A percentile compares a stretch with the other conserved stretches of the same genome.
Evolutionary conservation across 2,888 invertebrate genomes (phyloP).

Genomic region (Pristionchus mayeri): DNA sequence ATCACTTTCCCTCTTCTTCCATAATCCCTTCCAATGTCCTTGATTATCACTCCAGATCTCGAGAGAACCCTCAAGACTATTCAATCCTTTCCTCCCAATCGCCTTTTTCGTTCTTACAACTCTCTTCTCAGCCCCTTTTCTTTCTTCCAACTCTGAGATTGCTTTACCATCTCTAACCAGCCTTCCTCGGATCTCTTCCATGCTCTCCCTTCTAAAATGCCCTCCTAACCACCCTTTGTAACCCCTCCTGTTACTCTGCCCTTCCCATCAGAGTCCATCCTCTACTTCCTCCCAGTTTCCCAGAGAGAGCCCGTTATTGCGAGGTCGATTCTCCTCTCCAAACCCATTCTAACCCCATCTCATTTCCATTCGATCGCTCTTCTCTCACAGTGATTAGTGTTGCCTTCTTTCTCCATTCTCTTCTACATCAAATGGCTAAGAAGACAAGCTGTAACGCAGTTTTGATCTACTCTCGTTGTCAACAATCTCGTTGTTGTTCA

Average conservation of each 20-base stretch:
- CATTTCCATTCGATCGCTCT: slow-evolving; percentile 18
- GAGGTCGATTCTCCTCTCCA: not conserved
- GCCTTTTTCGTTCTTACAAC: too few relatives aligned
- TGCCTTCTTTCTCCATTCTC: not conserved
- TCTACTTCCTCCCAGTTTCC: not conserved
- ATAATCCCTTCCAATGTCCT: not conserved
- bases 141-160: not conserved
- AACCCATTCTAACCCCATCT: slow-evolving; percentile 32
- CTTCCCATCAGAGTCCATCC: not conserved
- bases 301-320: not conserved
- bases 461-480: slow-evolving; percentile 16
- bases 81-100: too few relatives aligned
- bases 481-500: not conserved
- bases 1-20: slow-evolving; percentile 20
- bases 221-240: not conserved
- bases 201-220: not conserved
- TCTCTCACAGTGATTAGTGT: not conserved
- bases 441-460: not conserved
- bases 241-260: not conserved
- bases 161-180: slow-evolving; percentile 17
- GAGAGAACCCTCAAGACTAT: slow-evolving; percentile 1
- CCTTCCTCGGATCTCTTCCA: not conserved
- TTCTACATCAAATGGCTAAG: not conserved
- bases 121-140: not conserved
- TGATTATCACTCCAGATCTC: slow-evolving; percentile 32